A percentile compares a stretch with the other conserved stretches of the same genome.
These are phyloP conservation scores for Aurelia aurita DNA, from an alignment of 30 jellyfish, hydroid and myxozoan species.

Conservation along the genomic window DNA sequence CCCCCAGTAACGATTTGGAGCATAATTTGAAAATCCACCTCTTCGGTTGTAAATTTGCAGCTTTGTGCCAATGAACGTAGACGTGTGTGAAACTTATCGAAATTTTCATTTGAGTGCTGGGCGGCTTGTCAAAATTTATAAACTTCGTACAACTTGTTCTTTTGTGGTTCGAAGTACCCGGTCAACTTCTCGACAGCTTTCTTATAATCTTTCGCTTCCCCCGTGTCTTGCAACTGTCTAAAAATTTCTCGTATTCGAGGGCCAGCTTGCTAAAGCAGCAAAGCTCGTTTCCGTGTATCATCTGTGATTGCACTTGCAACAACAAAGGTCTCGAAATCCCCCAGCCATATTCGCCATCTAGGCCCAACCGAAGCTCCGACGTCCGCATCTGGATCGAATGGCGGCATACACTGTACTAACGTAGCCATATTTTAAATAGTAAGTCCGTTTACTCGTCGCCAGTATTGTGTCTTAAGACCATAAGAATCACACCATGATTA, in stretches of 20 bases:
- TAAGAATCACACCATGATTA: too few relatives aligned
- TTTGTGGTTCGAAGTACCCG: background rate
- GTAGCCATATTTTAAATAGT: too few relatives aligned
- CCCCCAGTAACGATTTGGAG: background rate
- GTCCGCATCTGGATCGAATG: background rate
- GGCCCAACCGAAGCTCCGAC: background rate
- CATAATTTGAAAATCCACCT: background rate
- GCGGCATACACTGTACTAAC: too few relatives aligned
- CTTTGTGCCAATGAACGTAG: background rate
- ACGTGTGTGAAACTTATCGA: conserved; percentile 6
- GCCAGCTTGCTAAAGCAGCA: background rate
- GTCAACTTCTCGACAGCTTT: background rate
- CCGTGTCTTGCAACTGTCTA: background rate
- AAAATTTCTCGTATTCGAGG: background rate
- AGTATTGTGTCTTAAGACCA: too few relatives aligned
- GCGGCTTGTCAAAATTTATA: background rate
- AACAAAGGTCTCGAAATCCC: background rate
- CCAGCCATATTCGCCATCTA: background rate
- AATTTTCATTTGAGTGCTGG: background rate
- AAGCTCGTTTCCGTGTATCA: background rate
- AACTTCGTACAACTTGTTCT: background rate
- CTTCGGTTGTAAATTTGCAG: background rate
- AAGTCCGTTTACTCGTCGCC: too few relatives aligned
- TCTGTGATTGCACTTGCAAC: background rate
- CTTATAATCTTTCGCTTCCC: background rate